A percentile compares a stretch with the other conserved stretches of the same genome.
These are phyloP conservation scores for Heteractis magnifica DNA, from an alignment of 92 coral and sea anemone genomes.

Conservation along the genomic window DNA sequence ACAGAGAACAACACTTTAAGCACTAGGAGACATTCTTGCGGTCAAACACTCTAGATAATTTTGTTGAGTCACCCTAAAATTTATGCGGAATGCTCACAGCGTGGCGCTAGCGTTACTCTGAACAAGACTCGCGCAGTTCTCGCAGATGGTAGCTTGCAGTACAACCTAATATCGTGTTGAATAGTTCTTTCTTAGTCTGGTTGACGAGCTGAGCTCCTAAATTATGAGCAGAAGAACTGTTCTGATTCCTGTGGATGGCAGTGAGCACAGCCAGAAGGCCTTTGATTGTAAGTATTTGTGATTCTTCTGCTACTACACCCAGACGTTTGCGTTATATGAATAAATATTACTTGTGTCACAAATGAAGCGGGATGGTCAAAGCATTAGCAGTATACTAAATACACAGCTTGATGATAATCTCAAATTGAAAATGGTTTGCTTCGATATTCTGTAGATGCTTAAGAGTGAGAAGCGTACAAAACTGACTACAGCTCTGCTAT, in stretches of 20 bases:
- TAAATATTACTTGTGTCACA: neutral
- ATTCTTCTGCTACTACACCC: neutral
- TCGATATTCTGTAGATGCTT: neutral
- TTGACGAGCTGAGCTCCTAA: neutral
- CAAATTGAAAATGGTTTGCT: neutral
- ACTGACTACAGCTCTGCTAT: neutral
- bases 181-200: neutral
- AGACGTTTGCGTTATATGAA: neutral
- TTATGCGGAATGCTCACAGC: neutral
- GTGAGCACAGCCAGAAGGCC: constrained; percentile 74
- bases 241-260: constrained; percentile 69
- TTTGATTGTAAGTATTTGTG: constrained; percentile 68
- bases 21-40: neutral
- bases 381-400: neutral
- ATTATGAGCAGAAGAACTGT: constrained; percentile 30
- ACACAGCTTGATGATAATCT: neutral
- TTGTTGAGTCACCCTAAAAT: neutral
- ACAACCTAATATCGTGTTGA: neutral
- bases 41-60: neutral
- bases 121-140: neutral
- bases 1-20: neutral
- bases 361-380: neutral
- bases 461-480: neutral
- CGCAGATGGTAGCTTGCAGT: neutral
- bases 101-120: constrained; percentile 2